These are phyloP conservation scores for Lytechinus pictus DNA, from an alignment of 35 echinoderm and acorn worm species.

Conservation along the genomic window DNA sequence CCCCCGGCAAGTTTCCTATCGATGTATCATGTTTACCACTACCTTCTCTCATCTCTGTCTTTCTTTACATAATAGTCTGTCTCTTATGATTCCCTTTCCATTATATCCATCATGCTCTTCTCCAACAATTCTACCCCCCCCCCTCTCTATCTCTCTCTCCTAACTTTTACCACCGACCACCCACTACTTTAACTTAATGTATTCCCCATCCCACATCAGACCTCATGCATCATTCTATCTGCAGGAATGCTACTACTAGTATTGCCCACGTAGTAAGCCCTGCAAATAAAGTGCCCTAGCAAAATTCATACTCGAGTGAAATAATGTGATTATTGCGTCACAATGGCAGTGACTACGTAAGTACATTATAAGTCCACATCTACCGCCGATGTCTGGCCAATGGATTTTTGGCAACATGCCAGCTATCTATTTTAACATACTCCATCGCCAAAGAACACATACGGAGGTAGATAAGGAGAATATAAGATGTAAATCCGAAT, in stretches of 20 bases:
- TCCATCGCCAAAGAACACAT: background rate
- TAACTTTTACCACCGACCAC: background rate
- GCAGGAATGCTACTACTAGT: background rate
- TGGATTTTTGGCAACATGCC: background rate
- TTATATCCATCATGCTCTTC: no score
- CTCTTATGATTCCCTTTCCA: no score
- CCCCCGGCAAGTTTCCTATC: no score
- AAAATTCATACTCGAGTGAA: background rate
- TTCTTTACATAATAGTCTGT: background rate
- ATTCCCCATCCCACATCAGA: background rate
- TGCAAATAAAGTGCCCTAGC: background rate
- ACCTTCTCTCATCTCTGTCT: background rate
- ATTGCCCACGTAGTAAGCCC: background rate
- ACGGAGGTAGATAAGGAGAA: background rate
- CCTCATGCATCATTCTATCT: background rate
- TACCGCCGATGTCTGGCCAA: background rate
- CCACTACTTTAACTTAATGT: background rate
- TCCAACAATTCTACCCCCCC: background rate
- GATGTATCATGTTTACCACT: background rate
- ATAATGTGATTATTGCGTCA: background rate
- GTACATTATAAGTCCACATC: background rate
- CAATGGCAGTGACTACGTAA: background rate
- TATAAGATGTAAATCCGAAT: background rate
- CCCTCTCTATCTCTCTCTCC: background rate
- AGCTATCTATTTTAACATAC: background rate